Percentiles rank a stretch among this genome's conserved stretches.
Conservation (phyloP, 2,113 vertebrate genomes). For the Lucifuga dentata region DNA sequence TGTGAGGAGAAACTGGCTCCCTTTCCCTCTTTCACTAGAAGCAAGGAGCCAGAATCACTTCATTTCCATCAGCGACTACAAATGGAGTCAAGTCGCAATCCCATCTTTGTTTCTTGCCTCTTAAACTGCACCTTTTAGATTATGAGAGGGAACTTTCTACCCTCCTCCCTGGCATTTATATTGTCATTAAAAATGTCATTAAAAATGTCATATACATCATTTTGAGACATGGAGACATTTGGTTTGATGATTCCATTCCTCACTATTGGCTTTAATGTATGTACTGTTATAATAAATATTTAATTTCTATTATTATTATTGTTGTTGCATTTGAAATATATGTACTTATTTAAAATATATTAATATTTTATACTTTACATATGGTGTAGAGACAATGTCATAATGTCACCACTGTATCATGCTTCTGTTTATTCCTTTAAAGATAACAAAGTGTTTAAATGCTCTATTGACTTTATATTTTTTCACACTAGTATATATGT, state of each 20-base stretch:
- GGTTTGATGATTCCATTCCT: constrained; percentile 20
- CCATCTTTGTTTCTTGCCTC: background rate
- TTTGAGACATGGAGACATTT: background rate
- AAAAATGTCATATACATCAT: background rate
- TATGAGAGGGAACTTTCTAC: constrained; percentile 10
- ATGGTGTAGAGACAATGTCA: too few species aligned
- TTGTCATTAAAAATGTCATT: background rate
- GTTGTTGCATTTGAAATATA: too few species aligned
- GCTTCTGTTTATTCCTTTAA: too few species aligned
- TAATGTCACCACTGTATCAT: too few species aligned
- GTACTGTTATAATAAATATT: too few species aligned
- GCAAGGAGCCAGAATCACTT: constrained; percentile 41
- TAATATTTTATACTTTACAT: too few species aligned
- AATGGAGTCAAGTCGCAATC: constrained; percentile 4
- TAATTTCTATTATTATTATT: too few species aligned
- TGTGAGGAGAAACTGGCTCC: constrained; percentile 57
- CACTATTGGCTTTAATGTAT: constrained; percentile 1
- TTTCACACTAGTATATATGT: too few species aligned
- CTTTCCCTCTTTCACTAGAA: constrained; percentile 80
- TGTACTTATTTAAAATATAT: too few species aligned
- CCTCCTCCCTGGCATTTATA: background rate
- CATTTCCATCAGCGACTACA: constrained; percentile 40
- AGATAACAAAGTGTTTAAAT: too few species aligned
- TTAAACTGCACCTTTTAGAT: constrained; percentile 30
- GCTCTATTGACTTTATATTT: too few species aligned